These are phyloP conservation scores for Chrysolina oricalcia DNA, from an alignment of 2,888 invertebrate genomes.

Conservation along the genomic window DNA sequence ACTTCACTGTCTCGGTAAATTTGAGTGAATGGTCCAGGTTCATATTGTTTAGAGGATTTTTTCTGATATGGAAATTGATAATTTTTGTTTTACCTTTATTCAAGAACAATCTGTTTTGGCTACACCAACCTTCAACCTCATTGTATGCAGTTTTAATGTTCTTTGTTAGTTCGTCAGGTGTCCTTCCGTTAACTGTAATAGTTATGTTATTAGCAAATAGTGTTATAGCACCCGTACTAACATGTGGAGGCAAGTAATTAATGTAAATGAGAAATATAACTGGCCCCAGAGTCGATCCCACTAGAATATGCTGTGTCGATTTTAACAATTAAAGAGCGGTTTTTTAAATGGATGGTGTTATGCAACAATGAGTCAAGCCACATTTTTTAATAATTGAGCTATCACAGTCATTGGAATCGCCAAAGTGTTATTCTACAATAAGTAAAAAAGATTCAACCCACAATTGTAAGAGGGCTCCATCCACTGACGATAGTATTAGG, in stretches of 20 bases:
- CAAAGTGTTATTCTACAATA: no score
- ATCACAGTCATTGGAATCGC: no score
- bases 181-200: constrained; percentile 4
- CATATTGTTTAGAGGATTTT: no score
- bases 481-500: no score
- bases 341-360: no score
- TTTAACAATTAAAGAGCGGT: constrained; percentile 1
- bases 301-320: constrained; percentile 20
- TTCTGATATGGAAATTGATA: no score
- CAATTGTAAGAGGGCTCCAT: no score
- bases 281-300: constrained; percentile 18
- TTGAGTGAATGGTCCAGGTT: no score
- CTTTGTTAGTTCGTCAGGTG: background rate
- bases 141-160: constrained; percentile 7
- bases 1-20: no score
- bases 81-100: constrained; percentile 7
- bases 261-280: constrained; percentile 4
- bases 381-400: no score
- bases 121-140: constrained; percentile 5
- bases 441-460: no score
- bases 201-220: background rate
- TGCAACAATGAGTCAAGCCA: no score
- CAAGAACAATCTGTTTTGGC: background rate
- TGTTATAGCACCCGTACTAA: constrained; percentile 11
- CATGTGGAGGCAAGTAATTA: background rate